phyloP scores from a whole-genome alignment of 2,888 invertebrate species.

The Liopterus haemorrhoidalis region DNA sequence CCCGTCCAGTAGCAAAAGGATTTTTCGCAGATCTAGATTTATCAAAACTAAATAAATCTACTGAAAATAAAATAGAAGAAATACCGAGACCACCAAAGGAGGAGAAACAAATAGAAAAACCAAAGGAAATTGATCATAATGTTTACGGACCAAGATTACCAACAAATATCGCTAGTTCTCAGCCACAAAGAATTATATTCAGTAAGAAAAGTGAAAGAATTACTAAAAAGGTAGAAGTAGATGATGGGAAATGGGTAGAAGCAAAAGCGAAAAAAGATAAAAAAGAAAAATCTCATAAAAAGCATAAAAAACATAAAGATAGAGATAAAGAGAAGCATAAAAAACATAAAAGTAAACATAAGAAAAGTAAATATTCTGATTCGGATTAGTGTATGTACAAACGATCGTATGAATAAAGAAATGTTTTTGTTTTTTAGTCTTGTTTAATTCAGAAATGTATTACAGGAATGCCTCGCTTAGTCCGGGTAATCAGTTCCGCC shows the following conservation, averaged over 20 bases:
- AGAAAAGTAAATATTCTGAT: constrained; percentile 14
- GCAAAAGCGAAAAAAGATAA: constrained; percentile 39
- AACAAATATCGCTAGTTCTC: constrained; percentile 38
- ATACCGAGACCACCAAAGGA: background rate
- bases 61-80: constrained; percentile 32
- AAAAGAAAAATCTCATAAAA: constrained; percentile 45
- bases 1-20: constrained; percentile 9
- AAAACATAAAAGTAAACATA: constrained; percentile 29
- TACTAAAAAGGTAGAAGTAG: constrained; percentile 29
- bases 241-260: constrained; percentile 52
- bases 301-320: constrained; percentile 41
- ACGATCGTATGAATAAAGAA: background rate
- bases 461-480: too few relatives aligned
- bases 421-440: background rate
- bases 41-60: constrained; percentile 14
- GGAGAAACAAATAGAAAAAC: constrained; percentile 14
- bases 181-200: constrained; percentile 21
- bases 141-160: constrained; percentile 58
- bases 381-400: background rate
- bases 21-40: constrained; percentile 22
- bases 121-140: constrained; percentile 33
- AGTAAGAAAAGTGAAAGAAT: constrained; percentile 12
- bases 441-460: too few relatives aligned
- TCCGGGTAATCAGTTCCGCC: too few relatives aligned
- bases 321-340: constrained; percentile 33